phyloP scores from a whole-genome alignment of 2,888 invertebrate genomes.

The Stegophylla sp. region DNA sequence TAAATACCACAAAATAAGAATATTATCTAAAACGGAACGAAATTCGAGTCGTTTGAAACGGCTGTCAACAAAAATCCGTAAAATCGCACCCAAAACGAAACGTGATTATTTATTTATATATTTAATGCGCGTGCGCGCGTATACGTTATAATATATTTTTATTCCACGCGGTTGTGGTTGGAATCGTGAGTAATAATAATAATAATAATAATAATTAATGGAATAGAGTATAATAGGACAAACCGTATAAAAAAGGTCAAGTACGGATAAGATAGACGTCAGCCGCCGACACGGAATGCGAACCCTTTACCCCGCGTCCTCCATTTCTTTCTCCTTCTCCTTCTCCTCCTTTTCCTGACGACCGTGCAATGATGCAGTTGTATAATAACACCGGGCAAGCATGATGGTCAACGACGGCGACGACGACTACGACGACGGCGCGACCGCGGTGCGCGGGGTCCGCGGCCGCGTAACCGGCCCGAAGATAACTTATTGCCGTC shows the following conservation, averaged over 20 bases:
- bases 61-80: too few species aligned
- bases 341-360: too few species aligned
- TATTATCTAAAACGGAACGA: too few species aligned
- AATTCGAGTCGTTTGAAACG: too few species aligned
- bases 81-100: too few species aligned
- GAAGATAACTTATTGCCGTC: constrained; percentile 47
- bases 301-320: constrained; percentile 16
- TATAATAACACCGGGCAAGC: constrained; percentile 36
- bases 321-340: too few species aligned
- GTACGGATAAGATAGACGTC: constrained; percentile 41
- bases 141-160: too few species aligned
- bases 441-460: constrained; percentile 16
- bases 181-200: neutral
- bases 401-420: constrained; percentile 14
- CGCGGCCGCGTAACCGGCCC: constrained; percentile 36
- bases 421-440: too few species aligned
- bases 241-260: constrained; percentile 45
- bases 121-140: neutral
- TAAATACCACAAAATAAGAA: too few species aligned
- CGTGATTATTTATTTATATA: neutral
- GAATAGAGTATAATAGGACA: neutral
- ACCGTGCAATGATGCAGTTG: constrained; percentile 34
- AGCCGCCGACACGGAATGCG: constrained; percentile 39
- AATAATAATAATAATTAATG: neutral
- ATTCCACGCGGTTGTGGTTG: too few species aligned